Evolutionary conservation across 2,888 invertebrate species (phyloP), one percentile per base, ranked within the genome.

Genomic region (Digitonthophagus gazella): DNA sequence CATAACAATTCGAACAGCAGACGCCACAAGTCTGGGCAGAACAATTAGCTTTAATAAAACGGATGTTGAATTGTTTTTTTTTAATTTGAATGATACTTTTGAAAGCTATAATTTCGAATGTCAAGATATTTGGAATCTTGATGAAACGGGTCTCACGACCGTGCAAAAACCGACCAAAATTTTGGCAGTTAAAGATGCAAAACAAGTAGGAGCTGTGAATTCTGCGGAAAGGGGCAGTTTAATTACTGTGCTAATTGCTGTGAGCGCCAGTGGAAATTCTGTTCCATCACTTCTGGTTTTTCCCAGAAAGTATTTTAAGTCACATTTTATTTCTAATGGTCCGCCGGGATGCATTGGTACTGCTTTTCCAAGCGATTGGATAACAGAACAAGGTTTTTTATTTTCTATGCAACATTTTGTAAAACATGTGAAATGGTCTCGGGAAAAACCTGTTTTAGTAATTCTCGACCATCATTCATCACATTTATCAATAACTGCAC

Each of bases 181-280:
- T 66, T 74, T 78, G 54, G 76, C 77, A 56, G 67, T 72, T 73
- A 78, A 77, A 76, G 75, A 75, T 72, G 75, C 76, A 74, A 76
- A 71, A 74, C 74, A 75, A 75, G 75, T 78, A 20, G 76, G 76
- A 68, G 74, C 75, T 70, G 72, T 77, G 69, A 76, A 75, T 71
- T 74, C 72, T 63, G 72, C 72, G 63, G 74, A 76, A 76, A 73
- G 78, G 75, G 77, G 75, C 69, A 75, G 71, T 65, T 76, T 75
- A 61, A 70, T 71, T 58, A 75, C 74, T 66, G 74, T 75, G 65
- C 71, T 73, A 70, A 70, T 71, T 69, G 71, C 71, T 54, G 72
- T 72, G 71, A 75, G 72, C 70, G 72, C 72, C 20, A 58, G 55
- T 55, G 73, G 72, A 14, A 64, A 69, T 44, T 66, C 44, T 18